Evolutionary conservation across 2,797 vertebrate genomes (phyloP), one percentile per base, ranked within the genome.

Genomic region (Coranthus polyacanthus): DNA sequence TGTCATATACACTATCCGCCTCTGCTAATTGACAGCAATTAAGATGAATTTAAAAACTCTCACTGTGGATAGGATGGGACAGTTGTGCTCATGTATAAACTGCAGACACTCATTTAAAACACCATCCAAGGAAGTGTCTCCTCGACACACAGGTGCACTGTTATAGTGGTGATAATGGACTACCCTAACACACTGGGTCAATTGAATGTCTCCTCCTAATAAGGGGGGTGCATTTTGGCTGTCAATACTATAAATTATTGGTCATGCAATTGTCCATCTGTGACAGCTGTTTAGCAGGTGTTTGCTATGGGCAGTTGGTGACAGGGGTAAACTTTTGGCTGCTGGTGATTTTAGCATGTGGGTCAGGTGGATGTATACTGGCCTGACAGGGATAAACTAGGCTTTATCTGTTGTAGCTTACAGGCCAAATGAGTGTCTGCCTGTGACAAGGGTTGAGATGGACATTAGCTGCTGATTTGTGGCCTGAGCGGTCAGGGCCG

Each of bases 401-500:
- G 77, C 68, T 85, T 78, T 83, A 71, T 76, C 73, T 84, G 84
- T 78, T 72, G 84, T 47, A 75, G 81, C 71, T 82, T 76, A 75
- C 78, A 68, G 83, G 84, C 88, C 88, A 91, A 92, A 90, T 88
- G 89, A 89, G 87, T 55, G 86, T 80, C 88, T 89, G 85, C 76
- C 80, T 52, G 47, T 90, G 88, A 91, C 88, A 88, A 68, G 85
- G 83, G 75, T 65, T 77, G 83, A 89, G 91, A 90, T 88, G 88
- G 88, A 90, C 89, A 89, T 91, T 88, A 91, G 88, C 82, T 84
- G 84, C 78, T 89, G 89, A 91, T 90, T 91, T 91, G 87, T 88
- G 89, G 87, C 85, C 88, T 44, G 86, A 87, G 86, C 70, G 81
- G 82, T 88, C 90, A 88, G 80, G 82, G 78, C 69, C 77, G 79